Percentiles rank a stretch among this genome's conserved stretches.
phyloP scores from a whole-genome alignment of 2,113 vertebrate species.

The Cottus gobio region DNA sequence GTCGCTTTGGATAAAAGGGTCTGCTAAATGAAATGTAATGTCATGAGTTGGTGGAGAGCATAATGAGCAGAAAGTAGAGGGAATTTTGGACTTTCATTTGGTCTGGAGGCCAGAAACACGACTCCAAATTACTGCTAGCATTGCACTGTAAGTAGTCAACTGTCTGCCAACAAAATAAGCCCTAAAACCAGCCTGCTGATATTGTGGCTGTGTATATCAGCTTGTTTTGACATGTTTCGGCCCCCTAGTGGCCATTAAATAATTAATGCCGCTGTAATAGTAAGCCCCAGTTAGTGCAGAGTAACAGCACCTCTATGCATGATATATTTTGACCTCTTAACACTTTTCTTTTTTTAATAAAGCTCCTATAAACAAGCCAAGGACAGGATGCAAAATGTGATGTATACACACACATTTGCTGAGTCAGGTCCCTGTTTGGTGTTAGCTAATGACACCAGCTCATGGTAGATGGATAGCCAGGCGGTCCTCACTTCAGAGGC shows the following conservation, averaged over 20 bases:
- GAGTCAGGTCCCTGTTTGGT: slow-evolving; percentile 74
- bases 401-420: slow-evolving; percentile 49
- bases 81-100: neutral
- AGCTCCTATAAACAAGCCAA: slow-evolving; percentile 41
- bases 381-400: slow-evolving; percentile 39
- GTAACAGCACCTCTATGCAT: neutral
- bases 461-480: slow-evolving; percentile 71
- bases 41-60: neutral
- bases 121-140: neutral
- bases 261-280: neutral
- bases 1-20: too few relatives aligned
- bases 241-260: slow-evolving; percentile 3
- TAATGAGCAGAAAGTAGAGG: neutral
- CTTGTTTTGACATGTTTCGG: neutral
- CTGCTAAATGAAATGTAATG: too few relatives aligned
- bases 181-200: neutral
- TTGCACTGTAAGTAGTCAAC: neutral
- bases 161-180: neutral
- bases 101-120: neutral
- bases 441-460: slow-evolving; percentile 74
- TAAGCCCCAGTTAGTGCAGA: neutral
- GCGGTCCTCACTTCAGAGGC: slow-evolving; percentile 64
- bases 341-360: slow-evolving; percentile 8
- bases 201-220: neutral
- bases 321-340: slow-evolving; percentile 1